phyloP scores from a whole-genome alignment of 2,888 invertebrate species.

The Mimachlamys varia region DNA sequence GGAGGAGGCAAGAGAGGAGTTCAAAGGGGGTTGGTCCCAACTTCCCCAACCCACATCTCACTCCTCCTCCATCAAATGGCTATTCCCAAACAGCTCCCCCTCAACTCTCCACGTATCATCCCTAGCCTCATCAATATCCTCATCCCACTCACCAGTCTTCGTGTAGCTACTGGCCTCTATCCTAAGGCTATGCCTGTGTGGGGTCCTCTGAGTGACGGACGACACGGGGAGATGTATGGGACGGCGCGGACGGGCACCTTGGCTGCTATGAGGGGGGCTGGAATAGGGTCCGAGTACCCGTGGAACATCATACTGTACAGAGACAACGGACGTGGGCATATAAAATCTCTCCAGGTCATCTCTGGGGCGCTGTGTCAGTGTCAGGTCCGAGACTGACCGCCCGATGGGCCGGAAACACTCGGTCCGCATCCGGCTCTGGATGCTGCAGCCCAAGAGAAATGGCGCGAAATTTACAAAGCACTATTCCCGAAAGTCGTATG shows the following conservation, averaged over 20 bases:
- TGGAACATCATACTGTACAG: constrained; percentile 62
- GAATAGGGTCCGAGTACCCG: neutral
- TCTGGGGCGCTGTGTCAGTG: neutral
- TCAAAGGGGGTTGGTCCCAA: too few relatives aligned
- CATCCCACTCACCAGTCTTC: constrained; percentile 3
- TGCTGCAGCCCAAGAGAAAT: neutral
- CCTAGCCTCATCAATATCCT: neutral
- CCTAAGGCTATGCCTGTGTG: constrained; percentile 8
- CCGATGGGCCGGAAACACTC: constrained; percentile 18
- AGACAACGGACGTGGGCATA: constrained; percentile 55
- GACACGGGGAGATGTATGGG: neutral
- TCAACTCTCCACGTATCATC: too few relatives aligned
- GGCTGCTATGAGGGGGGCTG: neutral
- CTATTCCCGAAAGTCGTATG: neutral
- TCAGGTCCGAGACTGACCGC: constrained; percentile 28
- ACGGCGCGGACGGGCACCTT: constrained; percentile 4
- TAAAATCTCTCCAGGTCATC: constrained; percentile 21
- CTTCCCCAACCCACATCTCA: too few relatives aligned
- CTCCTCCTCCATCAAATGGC: too few relatives aligned
- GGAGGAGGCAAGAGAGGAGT: too few relatives aligned
- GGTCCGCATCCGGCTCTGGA: constrained; percentile 29
- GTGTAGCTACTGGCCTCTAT: constrained; percentile 17
- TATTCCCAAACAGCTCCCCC: neutral
- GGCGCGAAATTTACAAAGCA: constrained; percentile 17
- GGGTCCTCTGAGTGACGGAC: neutral